Evolutionary conservation across 2,888 invertebrate species (phyloP).

Genomic region (Lasius fuliginosus): DNA sequence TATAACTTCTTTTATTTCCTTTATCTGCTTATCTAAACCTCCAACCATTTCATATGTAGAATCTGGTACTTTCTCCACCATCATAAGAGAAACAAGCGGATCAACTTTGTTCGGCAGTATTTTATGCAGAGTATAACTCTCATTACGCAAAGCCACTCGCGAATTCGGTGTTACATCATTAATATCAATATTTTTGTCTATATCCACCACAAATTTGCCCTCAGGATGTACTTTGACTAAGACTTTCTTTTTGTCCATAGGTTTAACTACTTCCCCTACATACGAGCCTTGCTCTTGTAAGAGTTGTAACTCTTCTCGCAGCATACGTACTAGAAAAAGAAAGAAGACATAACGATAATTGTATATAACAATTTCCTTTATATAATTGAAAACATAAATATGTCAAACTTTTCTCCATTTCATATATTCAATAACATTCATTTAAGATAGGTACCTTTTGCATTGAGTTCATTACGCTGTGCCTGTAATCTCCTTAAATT

Average conservation of each 20-base stretch:
- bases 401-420: background rate
- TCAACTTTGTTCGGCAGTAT: conserved; percentile 99
- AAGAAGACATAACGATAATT: background rate
- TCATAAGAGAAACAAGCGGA: conserved; percentile 99
- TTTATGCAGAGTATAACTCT: conserved; percentile 99
- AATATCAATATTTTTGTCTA: conserved; percentile 99
- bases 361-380: background rate
- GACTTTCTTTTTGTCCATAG: conserved; percentile 99
- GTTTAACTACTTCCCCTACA: conserved; percentile 99
- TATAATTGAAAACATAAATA: background rate
- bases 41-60: conserved; percentile 99
- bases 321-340: conserved; percentile 93
- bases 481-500: conserved; percentile 98
- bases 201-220: conserved; percentile 99
- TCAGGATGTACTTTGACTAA: conserved; percentile 99
- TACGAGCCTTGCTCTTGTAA: conserved; percentile 99
- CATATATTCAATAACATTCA: background rate
- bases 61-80: conserved; percentile 99
- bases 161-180: conserved; percentile 99
- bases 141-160: conserved; percentile 98
- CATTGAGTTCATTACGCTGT: conserved; percentile 99
- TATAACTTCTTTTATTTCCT: conserved; percentile 99
- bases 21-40: conserved; percentile 99
- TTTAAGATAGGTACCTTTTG: conserved; percentile 91
- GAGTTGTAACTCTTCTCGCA: conserved; percentile 98